Evolutionary conservation across 53 echinoderm and acorn worm species (phyloP), one percentile per base, ranked within the genome.

Genomic region (Apostichopus leukothele): DNA sequence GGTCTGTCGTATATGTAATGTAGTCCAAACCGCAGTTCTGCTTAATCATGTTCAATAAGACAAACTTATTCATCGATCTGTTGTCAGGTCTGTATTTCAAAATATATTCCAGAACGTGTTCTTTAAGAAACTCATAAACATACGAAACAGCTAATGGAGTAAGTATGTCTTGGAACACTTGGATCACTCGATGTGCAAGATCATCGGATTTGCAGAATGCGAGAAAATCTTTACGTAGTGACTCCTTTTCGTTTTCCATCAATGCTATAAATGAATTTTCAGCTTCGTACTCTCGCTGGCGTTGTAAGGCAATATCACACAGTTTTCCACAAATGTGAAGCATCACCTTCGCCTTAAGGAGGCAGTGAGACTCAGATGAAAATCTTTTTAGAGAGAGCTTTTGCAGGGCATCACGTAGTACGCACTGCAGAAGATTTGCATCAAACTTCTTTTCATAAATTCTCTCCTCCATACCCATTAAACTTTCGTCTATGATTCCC

Each of bases 261-360:
- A 52, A 67, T 9, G 68, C 68, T 16, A 67, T 0, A 16, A 67
- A 67, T 14, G 68, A 51, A 6, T 13, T 78, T 52, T 78, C 79
- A 13, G 51, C 12, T 7, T 16, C n/a, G 53, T 78, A 52, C 52
- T 13, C 4, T 52, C 53, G 9, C 52, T 78, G 79, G 16, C 79
- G 1, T 78, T 78, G 79, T 52, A 51, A 78, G 20, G 7, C 4
- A 1, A 78, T 51, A 52, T 18, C 5, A 53, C 4, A 51, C 52
- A 78, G 79, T n/a, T 53, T 52, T 14, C 79, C 52, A 14, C 79
- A 78, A 52, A 78, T 78, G 16, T 78, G 20, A 16, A 78, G 51
- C 20, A 78, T 52, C 11, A 20, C 52, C 20, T 78, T 78, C 3
- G 51, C 79, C 53, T 78, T 78, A 0, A 78, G 79, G 3, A 9